Evolutionary conservation across 2,113 vertebrate species (phyloP), one percentile per base, ranked within the genome.

Genomic region (Ia io): DNA sequence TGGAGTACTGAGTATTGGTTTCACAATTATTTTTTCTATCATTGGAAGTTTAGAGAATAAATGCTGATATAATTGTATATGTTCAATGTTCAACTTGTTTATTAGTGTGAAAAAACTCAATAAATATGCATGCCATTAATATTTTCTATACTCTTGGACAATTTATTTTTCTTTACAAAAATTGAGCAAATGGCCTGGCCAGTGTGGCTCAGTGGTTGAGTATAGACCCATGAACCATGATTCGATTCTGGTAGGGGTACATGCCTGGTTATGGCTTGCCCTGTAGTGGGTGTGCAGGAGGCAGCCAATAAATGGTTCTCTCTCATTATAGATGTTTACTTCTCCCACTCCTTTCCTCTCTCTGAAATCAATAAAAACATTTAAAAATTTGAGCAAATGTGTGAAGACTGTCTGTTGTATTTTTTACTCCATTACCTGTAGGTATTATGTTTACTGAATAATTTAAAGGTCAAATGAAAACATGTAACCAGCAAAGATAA

Each of bases 381-480:
- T 61, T 59, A 9, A 4, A 65, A 28, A 28, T 44, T 47, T 10
- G 9, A 73, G 2, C 10, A 69, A 35, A 14, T 59, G 40, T 63
- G 44, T 94, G n/a, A 87, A 76, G 22, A 84, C 93, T n/a, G 13
- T 40, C 13, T 40, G 5, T 6, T 79, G 20, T 65, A 22, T 30
- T 79, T 84, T 91, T 94, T 5, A 73, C 0, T 22, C 23, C 23
- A 53, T 93, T 88, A 49, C 49, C 3, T 53, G 5, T 78, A 91
- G n/a, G 12, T 61, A 22, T 28, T 35, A 65, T 32, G 32, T 6
- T 71, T 49, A 16, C 30, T 90, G 25, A 76, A 63, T 82, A 70
- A 76, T 63, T 89, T 80, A 79, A 79, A 84, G 25, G 2, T 85
- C n/a, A 95, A 89, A 51, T 88, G 12, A 83, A 84, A 88, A 49